Conservation (phyloP, 2,797 vertebrate species). For the Centropyge bicolor region DNA sequence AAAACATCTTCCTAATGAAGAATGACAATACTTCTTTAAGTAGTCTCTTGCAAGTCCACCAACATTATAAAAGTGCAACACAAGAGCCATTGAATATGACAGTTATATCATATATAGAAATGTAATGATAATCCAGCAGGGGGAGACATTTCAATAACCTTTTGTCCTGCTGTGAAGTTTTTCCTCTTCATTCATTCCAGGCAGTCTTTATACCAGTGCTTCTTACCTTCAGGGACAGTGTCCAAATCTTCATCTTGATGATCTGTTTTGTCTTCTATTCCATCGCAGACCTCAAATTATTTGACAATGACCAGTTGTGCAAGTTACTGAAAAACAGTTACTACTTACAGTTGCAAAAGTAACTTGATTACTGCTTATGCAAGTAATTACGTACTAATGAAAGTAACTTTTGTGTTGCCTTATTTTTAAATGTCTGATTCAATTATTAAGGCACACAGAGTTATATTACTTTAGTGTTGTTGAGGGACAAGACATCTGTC, state of each 20-base stretch:
- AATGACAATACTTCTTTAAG: no score
- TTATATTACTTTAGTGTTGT: no score
- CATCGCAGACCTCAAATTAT: conserved; percentile 13
- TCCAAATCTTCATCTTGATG: not conserved
- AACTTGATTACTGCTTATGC: no score
- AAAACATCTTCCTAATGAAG: no score
- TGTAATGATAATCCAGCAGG: conserved; percentile 3
- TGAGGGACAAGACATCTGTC: no score
- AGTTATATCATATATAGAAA: not conserved
- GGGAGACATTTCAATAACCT: conserved; percentile 10
- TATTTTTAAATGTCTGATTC: no score
- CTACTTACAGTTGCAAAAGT: no score
- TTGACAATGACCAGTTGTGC: conserved; percentile 9
- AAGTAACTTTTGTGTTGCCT: no score
- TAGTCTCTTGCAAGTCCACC: not conserved
- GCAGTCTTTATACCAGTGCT: not conserved
- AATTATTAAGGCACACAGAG: no score
- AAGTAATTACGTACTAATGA: no score
- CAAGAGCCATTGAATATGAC: not conserved
- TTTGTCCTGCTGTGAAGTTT: not conserved
- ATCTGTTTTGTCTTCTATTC: conserved; percentile 15
- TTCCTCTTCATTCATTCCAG: conserved; percentile 12
- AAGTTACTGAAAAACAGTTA: no score
- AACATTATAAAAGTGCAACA: not conserved
- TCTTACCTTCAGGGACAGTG: conserved; percentile 11